Base-by-base conservation (phyloP, 2,113 vertebrate species). In the Arothron firmamentum region DNA sequence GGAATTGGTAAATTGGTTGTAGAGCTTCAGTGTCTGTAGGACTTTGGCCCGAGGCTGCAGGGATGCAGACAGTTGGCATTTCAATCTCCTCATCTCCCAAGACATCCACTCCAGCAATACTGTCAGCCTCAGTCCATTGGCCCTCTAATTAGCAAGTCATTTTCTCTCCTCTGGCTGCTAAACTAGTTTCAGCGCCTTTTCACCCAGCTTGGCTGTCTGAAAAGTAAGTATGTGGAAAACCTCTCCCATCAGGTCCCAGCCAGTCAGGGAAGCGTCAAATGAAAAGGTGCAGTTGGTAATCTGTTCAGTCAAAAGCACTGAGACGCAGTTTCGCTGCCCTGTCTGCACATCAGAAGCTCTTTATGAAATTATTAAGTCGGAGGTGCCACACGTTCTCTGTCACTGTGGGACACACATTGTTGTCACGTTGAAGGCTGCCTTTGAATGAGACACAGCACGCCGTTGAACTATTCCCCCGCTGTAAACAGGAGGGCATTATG, bases 21-120 rank as follows among this genome's bases (percentile, higher is more conserved):
- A 71, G 80, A 73, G 75, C 75, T 87, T 85, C 74, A 68, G 72
- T 72, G 82, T 87, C 83, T 79, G 86, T 78, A 82, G 78, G 87
- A 82, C 70, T 67, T 42, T 78, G 57, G 81, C 78, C 70, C 63
- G 10, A 66, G 79, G 85, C 56, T 75, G 68, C 67, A 38, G 52
- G 57, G 65, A 78, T 70, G 57, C 42, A 71, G 75, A 84, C 71
- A 57, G 69, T 83, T 87, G 72, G 78, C 77, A 86, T 88, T 85
- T 90, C 61, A 85, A 76, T 78, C 72, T 65, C 59, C 84, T 71
- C 74, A 63, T 85, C 74, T 79, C 52, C 45, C 16, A 8, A 62
- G 45, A 19, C 75, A 38, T 76, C 65, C 59, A 58, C 62, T 50
- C 54, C 20, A 57, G 71, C 75, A 52, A 55, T 58, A 51, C 65